phyloP scores from a whole-genome alignment of 2,888 invertebrate species.

The Celastrina argiolus region DNA sequence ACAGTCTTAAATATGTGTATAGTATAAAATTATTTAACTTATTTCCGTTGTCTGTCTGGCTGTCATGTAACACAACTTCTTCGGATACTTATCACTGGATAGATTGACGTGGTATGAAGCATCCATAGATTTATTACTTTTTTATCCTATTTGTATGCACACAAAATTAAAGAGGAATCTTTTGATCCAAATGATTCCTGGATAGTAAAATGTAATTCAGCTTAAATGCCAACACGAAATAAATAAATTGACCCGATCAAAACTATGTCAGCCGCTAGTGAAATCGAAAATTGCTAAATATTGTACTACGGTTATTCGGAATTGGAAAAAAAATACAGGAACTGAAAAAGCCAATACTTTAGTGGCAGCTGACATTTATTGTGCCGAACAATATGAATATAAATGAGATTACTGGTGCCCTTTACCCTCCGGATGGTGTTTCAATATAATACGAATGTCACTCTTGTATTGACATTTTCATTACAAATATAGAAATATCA shows the following conservation, averaged over 20 bases:
- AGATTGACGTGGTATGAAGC: no score
- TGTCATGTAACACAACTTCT: no score
- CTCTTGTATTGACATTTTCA: slow-evolving; percentile 8
- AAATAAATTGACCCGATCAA: neutral
- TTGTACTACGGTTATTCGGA: neutral
- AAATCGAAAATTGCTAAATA: slow-evolving; percentile 10
- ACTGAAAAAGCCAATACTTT: slow-evolving; percentile 14
- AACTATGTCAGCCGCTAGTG: neutral
- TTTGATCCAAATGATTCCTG: neutral
- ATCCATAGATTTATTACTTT: no score
- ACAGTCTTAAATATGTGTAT: no score
- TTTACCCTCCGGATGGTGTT: neutral
- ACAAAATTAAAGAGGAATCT: neutral
- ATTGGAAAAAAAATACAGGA: slow-evolving; percentile 12
- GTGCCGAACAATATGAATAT: slow-evolving; percentile 9
- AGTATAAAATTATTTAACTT: no score
- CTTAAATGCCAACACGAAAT: neutral
- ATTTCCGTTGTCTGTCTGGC: no score
- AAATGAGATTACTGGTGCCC: slow-evolving; percentile 6
- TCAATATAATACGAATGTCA: neutral
- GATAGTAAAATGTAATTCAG: neutral
- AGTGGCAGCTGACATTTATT: slow-evolving; percentile 13
- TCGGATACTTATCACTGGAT: no score
- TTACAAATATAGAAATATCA: slow-evolving; percentile 2
- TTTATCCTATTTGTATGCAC: no score